Evolutionary conservation across 2,888 invertebrate species (phyloP), one percentile per base, ranked within the genome.

Genomic region (Oasisia sp.): DNA sequence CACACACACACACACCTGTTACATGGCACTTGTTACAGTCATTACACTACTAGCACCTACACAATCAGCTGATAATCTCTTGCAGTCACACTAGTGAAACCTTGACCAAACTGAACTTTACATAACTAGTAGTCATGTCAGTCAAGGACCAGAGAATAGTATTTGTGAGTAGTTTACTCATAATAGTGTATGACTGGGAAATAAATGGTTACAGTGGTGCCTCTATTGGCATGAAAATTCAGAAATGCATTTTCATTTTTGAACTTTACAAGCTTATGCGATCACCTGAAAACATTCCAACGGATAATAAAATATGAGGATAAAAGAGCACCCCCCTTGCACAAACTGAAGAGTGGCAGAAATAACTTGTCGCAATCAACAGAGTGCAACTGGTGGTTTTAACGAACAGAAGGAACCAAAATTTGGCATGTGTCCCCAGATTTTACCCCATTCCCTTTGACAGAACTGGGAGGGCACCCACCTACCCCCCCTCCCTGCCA

Each of bases 401-500:
- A 19, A 74, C 27, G 74, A 27, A 1, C 14, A 19, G 27, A 74
- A 74, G 74, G 27, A 74, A n/a, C 74, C 5, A 27, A 27, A n/a
- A 74, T 27, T 74, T 27, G 4, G 74, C 1, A 27, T 27, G 74
- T 74, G 74, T n/a, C 74, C 27, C 4, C n/a, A n/a, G 74, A 27
- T n/a, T 19, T 74, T 38, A 19, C 27, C 27, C 14, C n/a, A 74
- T 27, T 27, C 74, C n/a, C 74, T 27, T 7, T 7, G n/a, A 27
- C 74, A 27, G 74, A 74, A 74, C n/a, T 74, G 27, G 74, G 19
- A 74, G 74, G 56, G 9, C 19, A 56, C 56, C 56, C 27, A 74
- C 74, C 50, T 14, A 50, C 91, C 50, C 50, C 14, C 95, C 96
- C 95, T 93, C 27, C 93, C 92, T 44, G 91, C 27, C 58, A 12